A percentile compares a stretch with the other conserved stretches of the same genome.
Evolutionary conservation across 2,797 vertebrate species (phyloP).

Genomic region (Rhinichthys osculus): DNA sequence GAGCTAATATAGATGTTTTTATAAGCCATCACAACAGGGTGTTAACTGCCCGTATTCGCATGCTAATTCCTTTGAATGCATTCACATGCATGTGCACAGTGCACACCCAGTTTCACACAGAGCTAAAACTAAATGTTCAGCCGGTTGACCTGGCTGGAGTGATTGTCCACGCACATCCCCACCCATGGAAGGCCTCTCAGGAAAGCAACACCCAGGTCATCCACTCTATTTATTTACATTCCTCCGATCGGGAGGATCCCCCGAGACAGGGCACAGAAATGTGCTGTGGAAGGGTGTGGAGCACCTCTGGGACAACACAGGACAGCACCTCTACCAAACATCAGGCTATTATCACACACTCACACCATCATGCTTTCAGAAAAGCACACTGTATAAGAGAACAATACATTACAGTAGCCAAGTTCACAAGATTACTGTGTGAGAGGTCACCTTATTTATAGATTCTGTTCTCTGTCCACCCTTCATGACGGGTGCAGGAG

Average conservation of each 20-base stretch:
- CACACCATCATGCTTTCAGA: constrained; percentile 16
- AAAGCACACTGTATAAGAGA: constrained; percentile 12
- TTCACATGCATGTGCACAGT: constrained; percentile 3
- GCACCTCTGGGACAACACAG: constrained; percentile 58
- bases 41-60: neutral
- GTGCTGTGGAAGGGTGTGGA: constrained; percentile 72
- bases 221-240: constrained; percentile 79
- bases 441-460: constrained; percentile 1
- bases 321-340: constrained; percentile 30
- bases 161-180: constrained; percentile 66
- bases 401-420: constrained; percentile 46
- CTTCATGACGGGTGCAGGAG: neutral
- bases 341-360: constrained; percentile 27
- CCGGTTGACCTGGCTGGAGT: constrained; percentile 52
- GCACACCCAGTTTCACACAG: constrained; percentile 12
- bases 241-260: constrained; percentile 68
- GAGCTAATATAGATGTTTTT: neutral
- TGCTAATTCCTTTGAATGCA: neutral
- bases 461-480: neutral
- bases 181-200: constrained; percentile 70
- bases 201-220: constrained; percentile 79
- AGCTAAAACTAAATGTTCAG: constrained; percentile 49
- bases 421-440: neutral
- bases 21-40: neutral
- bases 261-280: constrained; percentile 71